A percentile compares a stretch with the other conserved stretches of the same genome.
Conservation (phyloP, 2,797 vertebrate genomes). For the Carapus acus region DNA sequence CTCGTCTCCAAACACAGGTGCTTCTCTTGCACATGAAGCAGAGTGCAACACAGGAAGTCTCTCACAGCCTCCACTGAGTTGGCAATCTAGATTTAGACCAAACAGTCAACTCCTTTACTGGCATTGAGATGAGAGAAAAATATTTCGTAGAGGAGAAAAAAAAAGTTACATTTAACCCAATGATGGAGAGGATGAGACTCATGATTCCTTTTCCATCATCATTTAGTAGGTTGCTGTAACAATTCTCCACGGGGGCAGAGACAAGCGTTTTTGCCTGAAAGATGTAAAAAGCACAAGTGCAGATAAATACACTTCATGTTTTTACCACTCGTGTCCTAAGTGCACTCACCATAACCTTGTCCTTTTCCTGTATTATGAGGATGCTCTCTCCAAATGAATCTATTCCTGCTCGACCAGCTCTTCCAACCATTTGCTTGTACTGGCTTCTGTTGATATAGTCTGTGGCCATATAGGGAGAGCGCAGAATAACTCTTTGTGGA, state of each 20-base stretch:
- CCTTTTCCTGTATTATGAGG: constrained; percentile 88
- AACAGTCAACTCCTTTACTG: not conserved
- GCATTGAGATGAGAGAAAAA: too few species aligned
- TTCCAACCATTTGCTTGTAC: constrained; percentile 95
- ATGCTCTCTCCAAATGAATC: constrained; percentile 88
- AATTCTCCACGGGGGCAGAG: constrained; percentile 82
- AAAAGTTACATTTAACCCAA: constrained; percentile 65
- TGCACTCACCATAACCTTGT: constrained; percentile 74
- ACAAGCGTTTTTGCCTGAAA: constrained; percentile 79
- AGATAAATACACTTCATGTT: too few species aligned
- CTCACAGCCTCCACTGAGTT: constrained; percentile 68
- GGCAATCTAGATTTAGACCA: constrained; percentile 72
- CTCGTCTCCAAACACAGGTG: constrained; percentile 71
- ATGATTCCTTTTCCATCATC: constrained; percentile 77
- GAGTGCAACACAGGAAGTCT: constrained; percentile 77
- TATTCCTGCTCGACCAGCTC: constrained; percentile 91
- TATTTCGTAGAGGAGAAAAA: too few species aligned
- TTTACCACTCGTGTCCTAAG: not conserved
- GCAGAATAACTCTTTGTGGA: constrained; percentile 80
- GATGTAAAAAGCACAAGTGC: not conserved
- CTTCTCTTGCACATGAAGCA: constrained; percentile 81
- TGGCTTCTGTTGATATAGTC: constrained; percentile 90
- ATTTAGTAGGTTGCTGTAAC: constrained; percentile 82
- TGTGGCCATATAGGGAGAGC: constrained; percentile 86
- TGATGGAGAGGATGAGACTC: constrained; percentile 83